Evolutionary conservation across 2,888 invertebrate genomes (phyloP).

Genomic region (Cantharis rustica): DNA sequence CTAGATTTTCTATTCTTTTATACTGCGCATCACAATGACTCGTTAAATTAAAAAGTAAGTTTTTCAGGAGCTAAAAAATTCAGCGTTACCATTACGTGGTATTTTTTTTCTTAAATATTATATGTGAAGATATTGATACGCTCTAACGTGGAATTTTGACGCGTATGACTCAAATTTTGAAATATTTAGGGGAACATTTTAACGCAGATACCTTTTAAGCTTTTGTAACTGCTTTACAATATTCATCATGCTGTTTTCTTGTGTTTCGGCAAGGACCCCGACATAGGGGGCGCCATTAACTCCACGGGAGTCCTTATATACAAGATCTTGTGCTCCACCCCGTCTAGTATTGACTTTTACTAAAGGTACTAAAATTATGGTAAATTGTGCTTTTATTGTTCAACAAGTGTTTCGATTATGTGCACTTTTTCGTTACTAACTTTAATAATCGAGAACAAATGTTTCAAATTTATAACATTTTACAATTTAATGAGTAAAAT

Average conservation of each 20-base stretch:
- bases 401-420: neutral
- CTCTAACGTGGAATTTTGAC: neutral
- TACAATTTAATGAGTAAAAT: neutral
- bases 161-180: neutral
- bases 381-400: neutral
- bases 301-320: conserved; percentile 44
- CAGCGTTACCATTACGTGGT: neutral
- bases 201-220: neutral
- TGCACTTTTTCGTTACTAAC: neutral
- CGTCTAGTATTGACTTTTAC: conserved; percentile 41
- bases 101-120: neutral
- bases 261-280: conserved; percentile 50
- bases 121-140: neutral
- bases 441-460: neutral
- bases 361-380: conserved; percentile 1
- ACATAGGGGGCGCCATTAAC: conserved; percentile 52
- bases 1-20: conserved; percentile 5
- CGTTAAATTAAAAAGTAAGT: neutral
- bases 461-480: neutral
- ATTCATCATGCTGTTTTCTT: conserved; percentile 41
- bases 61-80: neutral
- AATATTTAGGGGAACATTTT: neutral
- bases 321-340: conserved; percentile 45
- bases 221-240: conserved; percentile 4
- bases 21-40: neutral